A percentile compares a stretch with the other conserved stretches of the same genome.
Evolutionary conservation across 2,113 vertebrate genomes (phyloP).

Genomic region (Gallinago undulata): DNA sequence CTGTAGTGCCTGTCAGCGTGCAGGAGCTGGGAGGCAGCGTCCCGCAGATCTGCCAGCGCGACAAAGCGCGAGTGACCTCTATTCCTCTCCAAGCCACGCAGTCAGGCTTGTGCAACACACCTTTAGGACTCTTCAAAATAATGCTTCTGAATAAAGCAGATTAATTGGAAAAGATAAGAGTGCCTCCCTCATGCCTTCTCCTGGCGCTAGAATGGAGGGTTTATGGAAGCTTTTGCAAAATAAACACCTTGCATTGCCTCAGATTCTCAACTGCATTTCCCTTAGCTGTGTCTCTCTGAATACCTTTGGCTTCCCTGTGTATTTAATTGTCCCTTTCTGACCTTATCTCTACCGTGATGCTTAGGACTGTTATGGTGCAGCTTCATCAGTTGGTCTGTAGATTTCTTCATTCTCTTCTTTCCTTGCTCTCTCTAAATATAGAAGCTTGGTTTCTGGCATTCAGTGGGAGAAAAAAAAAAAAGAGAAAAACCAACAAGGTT

Average conservation of each 20-base stretch:
- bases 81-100: not conserved
- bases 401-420: not conserved
- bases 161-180: not conserved
- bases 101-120: not conserved
- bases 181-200: not conserved
- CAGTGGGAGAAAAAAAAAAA: not conserved
- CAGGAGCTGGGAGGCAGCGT: not conserved
- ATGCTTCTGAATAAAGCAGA: not conserved
- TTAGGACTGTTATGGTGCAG: not conserved
- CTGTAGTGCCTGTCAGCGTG: not conserved
- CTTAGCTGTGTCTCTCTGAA: not conserved
- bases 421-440: not conserved
- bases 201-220: not conserved
- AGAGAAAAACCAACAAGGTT: not conserved
- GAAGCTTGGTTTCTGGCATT: not conserved
- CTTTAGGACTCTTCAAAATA: accelerated
- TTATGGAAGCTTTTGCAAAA: not conserved
- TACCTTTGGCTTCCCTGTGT: not conserved
- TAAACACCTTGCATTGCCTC: accelerated
- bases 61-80: not conserved
- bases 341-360: not conserved
- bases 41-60: not conserved
- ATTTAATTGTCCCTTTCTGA: not conserved
- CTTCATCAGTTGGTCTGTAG: not conserved
- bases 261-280: accelerated